Base-by-base conservation (phyloP, 2,797 vertebrate genomes). In the Scolopax bukidnonensis region DNA sequence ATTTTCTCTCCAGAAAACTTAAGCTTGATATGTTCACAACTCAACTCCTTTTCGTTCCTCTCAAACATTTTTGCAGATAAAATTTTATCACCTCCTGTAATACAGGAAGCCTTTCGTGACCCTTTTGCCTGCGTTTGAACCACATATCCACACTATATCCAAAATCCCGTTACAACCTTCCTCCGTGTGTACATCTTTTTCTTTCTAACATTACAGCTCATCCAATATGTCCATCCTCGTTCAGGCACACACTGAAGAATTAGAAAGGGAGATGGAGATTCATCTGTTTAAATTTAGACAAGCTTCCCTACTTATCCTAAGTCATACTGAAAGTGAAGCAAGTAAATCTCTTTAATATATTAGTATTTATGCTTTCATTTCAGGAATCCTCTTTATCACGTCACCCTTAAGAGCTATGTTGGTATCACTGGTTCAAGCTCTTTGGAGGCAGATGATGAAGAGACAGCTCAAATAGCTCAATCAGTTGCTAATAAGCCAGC, bases 1-100 rank as follows among this genome's bases (percentile, higher is more conserved):
- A 74, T 83, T 95, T 88, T 94, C 75, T 95, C 92, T 96, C 60
- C 92, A 96, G 94, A 92, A 91, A 95, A 87, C 73, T 95, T 89
- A 75, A 92, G 90, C 84, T 92, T 96, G 84, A 32, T 95, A 92
- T 87, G 69, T 77, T 95, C 93, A 92, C 75, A 94, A 80, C 84
- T 87, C 83, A 50, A 84, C 53, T 90, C 75, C 83, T 80, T 64
- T 89, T 71, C 91, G 70, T 81, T 84, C 78, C 33, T 83, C 57
- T 95, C 68, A 67, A 95, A 76, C 85, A 41, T 83, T 95, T 27
- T 21, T 85, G 71, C 75, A 87, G 61, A 74, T 51, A 57, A 67
- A 92, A 80, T 57, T 82, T 84, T 61, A 77, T 54, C 18, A 3
- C 71, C 84, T 87, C 81, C 64, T 77, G 57, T 51, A 80, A 89